Evolutionary conservation across 1,140 invertebrate genomes (phyloP), one percentile per base, ranked within the genome.

Genomic region (Mycetomoellerius zeteki): DNA sequence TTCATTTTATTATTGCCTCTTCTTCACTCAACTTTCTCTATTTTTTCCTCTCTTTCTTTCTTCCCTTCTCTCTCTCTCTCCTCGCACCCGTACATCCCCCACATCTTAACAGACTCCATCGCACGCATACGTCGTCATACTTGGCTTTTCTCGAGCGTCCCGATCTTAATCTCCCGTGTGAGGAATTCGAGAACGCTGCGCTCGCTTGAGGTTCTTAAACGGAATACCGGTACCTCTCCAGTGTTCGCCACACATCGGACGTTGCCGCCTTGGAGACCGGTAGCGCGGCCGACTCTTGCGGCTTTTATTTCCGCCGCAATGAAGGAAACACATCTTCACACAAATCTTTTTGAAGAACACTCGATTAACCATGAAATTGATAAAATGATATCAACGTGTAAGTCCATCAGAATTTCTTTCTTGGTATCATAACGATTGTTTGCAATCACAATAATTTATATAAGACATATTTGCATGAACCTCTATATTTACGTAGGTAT

Each of bases 121-220:
- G 86, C 86, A 89, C 86, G 86, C 88, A 87, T 58, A 87, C 78
- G 78, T 85, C 77, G 73, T 73, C 84, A 86, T 87, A 58, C 47
- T 47, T 73, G 67, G 71, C 82, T 91, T 90, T 90, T 90, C 90
- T 88, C 85, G 76, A 80, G 72, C 88, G 71, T 65, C 78, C 47
- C 88, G 92, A 93, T 93, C 90, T 92, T 92, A 92, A 93, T 93
- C 92, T 92, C 52, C n/a, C 58, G 73, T 65, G 82, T 86, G 73
- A 92, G 91, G 92, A 92, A 93, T 92, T 90, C 89, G 88, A 92
- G 90, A 92, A 89, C 80, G 89, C 77, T 85, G 77, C 81, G 78
- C 91, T 71, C 64, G 27, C 65, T 58, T 47, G 72, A 77, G 19
- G 71, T 77, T 72, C 67, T 87, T 71, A 56, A 78, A 77, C 43